Base-by-base conservation (phyloP, 2,113 vertebrate genomes). In the Tenebrosternarchus preto region DNA sequence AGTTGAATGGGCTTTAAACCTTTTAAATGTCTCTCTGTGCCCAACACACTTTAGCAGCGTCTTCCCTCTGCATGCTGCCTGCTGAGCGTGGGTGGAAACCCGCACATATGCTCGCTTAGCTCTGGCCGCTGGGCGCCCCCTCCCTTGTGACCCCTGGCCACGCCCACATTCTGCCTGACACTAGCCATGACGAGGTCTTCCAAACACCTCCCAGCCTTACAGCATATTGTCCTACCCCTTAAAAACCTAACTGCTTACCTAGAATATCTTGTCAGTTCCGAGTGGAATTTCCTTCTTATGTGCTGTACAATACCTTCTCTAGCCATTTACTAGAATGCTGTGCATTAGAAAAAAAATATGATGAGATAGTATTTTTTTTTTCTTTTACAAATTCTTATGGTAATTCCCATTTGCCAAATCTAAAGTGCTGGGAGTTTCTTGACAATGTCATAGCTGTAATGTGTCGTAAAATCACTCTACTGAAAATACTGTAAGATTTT, bases 121-220 rank as follows among this genome's bases (percentile, higher is more conserved):
- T 36, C 16, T 2, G 17, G 31, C 61, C n/a, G 55, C 59, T 79
- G 25, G 24, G 61, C 31, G 77, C 53, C 57, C 36, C 57, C 46
- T 81, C 31, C 66, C 66, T 61, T 77, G 31, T 24, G 19, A 78
- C 53, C 55, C 64, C 55, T 60, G 5, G 55, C 55, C 66, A 46
- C 59, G 31, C 59, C 69, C 39, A 22, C 31, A 53, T 46, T 74
- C 19, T 74, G 80, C n/a, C n/a, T n/a, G n/a, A n/a, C n/a, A n/a
- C n/a, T n/a, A n/a, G n/a, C 78, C 78, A 76, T 85, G 78, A 69
- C 78, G 70, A 81, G 86, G 82, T 79, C 43, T 78, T 63, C 33
- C 76, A 60, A 67, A 69, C 56, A 66, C 83, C 80, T 80, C 29
- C 53, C 73, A 78, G 80, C 64, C 83, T 82, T 85, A 79, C 22